Evolutionary conservation across 1,140 invertebrate genomes (phyloP), one percentile per base, ranked within the genome.

Genomic region (Drosophila nebulosa): DNA sequence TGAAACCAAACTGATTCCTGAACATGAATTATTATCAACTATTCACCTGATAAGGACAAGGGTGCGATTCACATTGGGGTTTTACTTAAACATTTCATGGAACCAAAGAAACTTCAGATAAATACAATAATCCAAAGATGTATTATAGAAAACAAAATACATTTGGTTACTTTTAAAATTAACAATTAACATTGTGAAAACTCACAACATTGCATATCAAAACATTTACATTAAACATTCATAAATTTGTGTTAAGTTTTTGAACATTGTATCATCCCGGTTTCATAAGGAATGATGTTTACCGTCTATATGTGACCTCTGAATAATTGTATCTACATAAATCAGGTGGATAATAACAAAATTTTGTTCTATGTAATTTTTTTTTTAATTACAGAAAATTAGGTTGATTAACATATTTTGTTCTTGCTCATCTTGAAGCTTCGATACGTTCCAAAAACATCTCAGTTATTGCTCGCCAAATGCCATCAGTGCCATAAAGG

Each of bases 61-160:
- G n/a, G 52, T 58, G 53, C 65, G 62, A n/a, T 69, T 69, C 3
- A 57, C 10, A n/a, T 69, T 69, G 14, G 18, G 57, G 6, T 7
- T 7, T 35, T 35, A 7, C 7, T 35, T 2, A 35, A 35, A 35
- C 12, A 24, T 35, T n/a, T 10, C 9, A 35, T 35, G 32, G 12
- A 10, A 35, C 32, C 32, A 35, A 6, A 35, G 32, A n/a, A 35
- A 35, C 5, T 35, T 7, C 32, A 35, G 7, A 35, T 35, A 35
- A n/a, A 4, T 7, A 35, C 32, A 35, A 35, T 4, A 35, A n/a
- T 35, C 32, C 7, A 35, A 2, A 10, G 32, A 10, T 35, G 12
- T n/a, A 35, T 35, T 35, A 7, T 35, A 24, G 2, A 24, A 24
- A 24, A 24, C 24, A 4, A 24, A 24, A 24, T 3, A 3, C 12